Conservation (phyloP, 2,888 invertebrate genomes). For the Pachymerium ferrugineum region DNA sequence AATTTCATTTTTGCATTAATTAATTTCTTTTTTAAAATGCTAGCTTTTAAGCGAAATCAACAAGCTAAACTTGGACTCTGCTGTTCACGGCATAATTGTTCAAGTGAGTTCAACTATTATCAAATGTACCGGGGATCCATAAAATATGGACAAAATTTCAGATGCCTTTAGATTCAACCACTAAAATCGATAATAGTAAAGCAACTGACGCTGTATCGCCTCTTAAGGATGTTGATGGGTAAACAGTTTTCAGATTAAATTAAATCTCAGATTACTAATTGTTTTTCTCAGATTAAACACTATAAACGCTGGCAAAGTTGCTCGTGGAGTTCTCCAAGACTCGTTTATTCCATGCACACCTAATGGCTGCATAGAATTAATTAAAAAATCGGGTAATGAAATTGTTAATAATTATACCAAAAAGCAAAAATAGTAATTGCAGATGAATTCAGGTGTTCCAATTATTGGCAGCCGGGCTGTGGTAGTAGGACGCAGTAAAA, state of each 20-base stretch:
- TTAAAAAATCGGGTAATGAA: conserved; percentile 57
- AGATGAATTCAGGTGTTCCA: conserved; percentile 63
- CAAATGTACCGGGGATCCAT: background rate
- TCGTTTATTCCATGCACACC: conserved; percentile 97
- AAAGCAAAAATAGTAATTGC: background rate
- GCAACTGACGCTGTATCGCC: conserved; percentile 83
- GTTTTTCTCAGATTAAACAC: conserved; percentile 64
- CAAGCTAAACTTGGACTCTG: conserved; percentile 72
- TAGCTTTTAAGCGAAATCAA: conserved; percentile 66
- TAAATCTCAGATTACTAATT: background rate
- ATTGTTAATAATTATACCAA: conserved; percentile 14
- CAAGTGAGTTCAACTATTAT: conserved; percentile 52
- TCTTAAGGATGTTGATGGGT: conserved; percentile 94
- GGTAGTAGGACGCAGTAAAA: conserved; percentile 93
- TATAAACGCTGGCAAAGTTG: conserved; percentile 85
- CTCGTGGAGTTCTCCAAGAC: conserved; percentile 73
- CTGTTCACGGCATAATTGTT: conserved; percentile 89
- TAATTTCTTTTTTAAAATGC: conserved; percentile 42
- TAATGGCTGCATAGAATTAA: conserved; percentile 86
- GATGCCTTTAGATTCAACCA: conserved; percentile 82
- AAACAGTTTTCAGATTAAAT: conserved; percentile 42
- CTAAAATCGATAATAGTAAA: conserved; percentile 75
- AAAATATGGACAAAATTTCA: conserved; percentile 27
- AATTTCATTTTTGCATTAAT: background rate
- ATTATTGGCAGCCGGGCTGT: conserved; percentile 82